Evolutionary conservation across 2,113 vertebrate species (phyloP).

Genomic region (Fulica atra): DNA sequence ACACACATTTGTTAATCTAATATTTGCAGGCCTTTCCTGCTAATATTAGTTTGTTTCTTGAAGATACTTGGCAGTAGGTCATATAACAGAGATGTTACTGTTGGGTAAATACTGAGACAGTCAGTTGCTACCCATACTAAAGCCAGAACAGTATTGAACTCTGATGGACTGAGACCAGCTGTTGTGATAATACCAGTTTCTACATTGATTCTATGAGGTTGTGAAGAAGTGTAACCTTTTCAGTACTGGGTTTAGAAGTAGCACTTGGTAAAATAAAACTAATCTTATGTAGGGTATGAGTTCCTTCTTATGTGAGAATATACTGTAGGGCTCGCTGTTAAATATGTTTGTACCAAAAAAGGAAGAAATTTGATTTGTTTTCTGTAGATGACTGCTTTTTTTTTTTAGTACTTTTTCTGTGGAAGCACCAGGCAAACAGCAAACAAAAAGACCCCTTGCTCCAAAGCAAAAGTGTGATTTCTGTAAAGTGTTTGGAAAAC

Average conservation of each 20-base stretch:
- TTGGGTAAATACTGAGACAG: neutral
- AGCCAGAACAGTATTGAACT: neutral
- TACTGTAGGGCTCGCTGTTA: neutral
- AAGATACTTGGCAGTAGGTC: neutral
- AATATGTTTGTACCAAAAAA: neutral
- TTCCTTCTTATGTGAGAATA: neutral
- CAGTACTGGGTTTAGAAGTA: neutral
- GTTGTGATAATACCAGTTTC: neutral
- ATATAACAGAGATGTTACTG: neutral
- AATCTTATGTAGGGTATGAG: neutral
- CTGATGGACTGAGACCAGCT: slow-evolving; percentile 8
- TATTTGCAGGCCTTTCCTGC: neutral
- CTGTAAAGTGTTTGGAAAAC: neutral
- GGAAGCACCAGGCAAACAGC: neutral
- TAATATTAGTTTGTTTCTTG: neutral
- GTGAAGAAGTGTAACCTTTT: neutral
- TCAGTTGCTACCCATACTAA: neutral
- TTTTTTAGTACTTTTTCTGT: neutral
- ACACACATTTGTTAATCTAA: neutral
- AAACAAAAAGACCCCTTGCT: neutral
- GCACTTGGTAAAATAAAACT: neutral
- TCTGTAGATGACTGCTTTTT: neutral
- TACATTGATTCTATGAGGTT: neutral
- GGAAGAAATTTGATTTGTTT: neutral
- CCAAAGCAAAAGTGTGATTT: neutral